phyloP scores from a whole-genome alignment of 2,113 vertebrate genomes.

The Callocephalon fimbriatum region DNA sequence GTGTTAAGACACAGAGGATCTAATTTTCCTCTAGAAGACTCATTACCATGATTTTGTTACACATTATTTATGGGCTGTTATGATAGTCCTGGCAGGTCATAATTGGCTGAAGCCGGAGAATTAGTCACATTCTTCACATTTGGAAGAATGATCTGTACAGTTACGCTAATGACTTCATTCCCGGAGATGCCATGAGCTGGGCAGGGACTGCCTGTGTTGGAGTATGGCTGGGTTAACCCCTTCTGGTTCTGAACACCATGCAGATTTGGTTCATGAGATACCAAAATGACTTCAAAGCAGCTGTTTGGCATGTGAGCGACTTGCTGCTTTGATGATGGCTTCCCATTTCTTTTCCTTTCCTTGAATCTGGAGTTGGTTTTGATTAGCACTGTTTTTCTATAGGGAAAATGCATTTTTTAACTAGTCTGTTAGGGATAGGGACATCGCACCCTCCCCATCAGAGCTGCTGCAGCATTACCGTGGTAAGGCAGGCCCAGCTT shows the following conservation, averaged over 20 bases:
- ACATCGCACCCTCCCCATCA: background rate
- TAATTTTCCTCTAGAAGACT: constrained; percentile 55
- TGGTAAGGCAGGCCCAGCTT: background rate
- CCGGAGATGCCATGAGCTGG: background rate
- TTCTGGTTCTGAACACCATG: background rate
- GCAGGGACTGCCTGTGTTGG: background rate
- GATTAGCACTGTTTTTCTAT: background rate
- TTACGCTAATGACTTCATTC: constrained; percentile 57
- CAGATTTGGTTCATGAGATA: background rate
- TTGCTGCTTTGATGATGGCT: background rate
- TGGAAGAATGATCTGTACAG: constrained; percentile 38
- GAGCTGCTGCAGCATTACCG: background rate
- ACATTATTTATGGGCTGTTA: constrained; percentile 61
- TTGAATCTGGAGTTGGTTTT: background rate
- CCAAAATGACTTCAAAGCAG: background rate
- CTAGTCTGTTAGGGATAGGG: too few species aligned
- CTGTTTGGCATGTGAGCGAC: background rate
- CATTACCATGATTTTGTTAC: constrained; percentile 57
- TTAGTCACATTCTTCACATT: constrained; percentile 66
- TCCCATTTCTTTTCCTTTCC: background rate
- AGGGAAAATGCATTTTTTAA: background rate
- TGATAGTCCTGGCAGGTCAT: constrained; percentile 67
- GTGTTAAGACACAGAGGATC: constrained; percentile 9
- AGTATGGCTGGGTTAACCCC: background rate
- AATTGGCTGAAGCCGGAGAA: constrained; percentile 61